A percentile compares a stretch with the other conserved stretches of the same genome.
These are phyloP conservation scores for Corynorhinus townsendii DNA, from an alignment of 2,113 vertebrate genomes.

Conservation along the genomic window DNA sequence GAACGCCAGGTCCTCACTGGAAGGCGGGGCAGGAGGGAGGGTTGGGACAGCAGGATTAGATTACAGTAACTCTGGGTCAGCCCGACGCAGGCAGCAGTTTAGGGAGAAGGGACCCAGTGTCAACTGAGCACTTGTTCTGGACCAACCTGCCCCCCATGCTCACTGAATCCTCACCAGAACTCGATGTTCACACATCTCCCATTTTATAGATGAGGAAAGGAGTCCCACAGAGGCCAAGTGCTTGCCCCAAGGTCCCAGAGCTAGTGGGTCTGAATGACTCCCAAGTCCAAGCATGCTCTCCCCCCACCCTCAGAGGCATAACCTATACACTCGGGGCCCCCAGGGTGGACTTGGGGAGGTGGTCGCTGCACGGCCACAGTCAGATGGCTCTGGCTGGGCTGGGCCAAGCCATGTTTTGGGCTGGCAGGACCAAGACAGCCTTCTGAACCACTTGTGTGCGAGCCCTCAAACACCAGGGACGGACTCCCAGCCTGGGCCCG, in stretches of 20 bases:
- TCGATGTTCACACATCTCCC: background rate
- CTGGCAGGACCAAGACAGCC: background rate
- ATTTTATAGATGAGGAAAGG: background rate
- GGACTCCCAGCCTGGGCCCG: constrained; percentile 3
- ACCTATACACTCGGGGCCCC: background rate
- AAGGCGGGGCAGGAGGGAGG: background rate
- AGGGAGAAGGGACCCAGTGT: background rate
- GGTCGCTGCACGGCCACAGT: accelerated
- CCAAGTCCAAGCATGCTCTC: background rate
- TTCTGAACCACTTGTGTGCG: background rate
- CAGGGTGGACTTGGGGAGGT: background rate
- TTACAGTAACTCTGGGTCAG: background rate
- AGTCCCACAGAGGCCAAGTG: accelerated
- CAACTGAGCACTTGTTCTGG: background rate
- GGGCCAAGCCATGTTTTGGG: background rate
- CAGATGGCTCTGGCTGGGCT: background rate
- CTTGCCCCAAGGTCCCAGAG: background rate
- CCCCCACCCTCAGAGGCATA: background rate
- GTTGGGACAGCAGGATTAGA: background rate
- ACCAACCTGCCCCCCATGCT: background rate
- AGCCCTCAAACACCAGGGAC: background rate
- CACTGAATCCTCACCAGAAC: background rate
- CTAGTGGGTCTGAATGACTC: background rate
- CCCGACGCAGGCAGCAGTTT: background rate
- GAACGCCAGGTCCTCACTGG: background rate